These are phyloP conservation scores for Sebastes itinus DNA, from an alignment of 2,797 vertebrate genomes.

Conservation along the genomic window DNA sequence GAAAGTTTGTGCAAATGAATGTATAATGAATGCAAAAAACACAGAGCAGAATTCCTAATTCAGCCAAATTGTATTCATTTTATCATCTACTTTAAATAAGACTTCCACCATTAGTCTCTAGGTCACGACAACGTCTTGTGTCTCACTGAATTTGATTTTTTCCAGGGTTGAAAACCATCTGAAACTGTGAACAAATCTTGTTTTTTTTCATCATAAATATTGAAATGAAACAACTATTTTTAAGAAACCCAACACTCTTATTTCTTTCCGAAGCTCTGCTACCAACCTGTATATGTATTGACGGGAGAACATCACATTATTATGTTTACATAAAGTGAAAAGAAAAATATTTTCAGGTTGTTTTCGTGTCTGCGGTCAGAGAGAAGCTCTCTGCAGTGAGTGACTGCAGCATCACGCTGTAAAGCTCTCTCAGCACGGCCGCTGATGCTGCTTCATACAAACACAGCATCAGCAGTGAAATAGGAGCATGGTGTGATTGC, in stretches of 20 bases:
- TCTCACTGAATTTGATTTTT: not conserved
- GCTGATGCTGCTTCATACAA: not conserved
- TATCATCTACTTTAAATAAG: not conserved
- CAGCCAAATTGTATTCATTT: not conserved
- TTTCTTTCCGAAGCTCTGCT: not conserved
- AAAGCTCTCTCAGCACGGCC: not conserved
- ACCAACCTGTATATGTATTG: not conserved
- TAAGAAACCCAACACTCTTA: not conserved
- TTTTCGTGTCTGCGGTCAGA: not conserved
- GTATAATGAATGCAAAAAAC: not conserved
- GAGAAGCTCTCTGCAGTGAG: not conserved
- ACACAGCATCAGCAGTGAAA: slow-evolving; percentile 5
- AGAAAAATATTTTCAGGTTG: not conserved
- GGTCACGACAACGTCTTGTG: not conserved
- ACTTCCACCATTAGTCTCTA: not conserved
- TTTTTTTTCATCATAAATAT: not conserved
- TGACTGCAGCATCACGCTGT: not conserved
- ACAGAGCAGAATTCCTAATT: not conserved
- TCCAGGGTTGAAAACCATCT: not conserved
- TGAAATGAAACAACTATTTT: not conserved
- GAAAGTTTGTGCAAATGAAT: not conserved
- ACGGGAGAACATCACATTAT: not conserved
- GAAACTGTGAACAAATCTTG: not conserved
- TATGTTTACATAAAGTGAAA: not conserved
- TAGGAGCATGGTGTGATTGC: slow-evolving; percentile 62